These are phyloP conservation scores for Brenthis hecate DNA, from an alignment of 2,888 invertebrate genomes.

Conservation along the genomic window DNA sequence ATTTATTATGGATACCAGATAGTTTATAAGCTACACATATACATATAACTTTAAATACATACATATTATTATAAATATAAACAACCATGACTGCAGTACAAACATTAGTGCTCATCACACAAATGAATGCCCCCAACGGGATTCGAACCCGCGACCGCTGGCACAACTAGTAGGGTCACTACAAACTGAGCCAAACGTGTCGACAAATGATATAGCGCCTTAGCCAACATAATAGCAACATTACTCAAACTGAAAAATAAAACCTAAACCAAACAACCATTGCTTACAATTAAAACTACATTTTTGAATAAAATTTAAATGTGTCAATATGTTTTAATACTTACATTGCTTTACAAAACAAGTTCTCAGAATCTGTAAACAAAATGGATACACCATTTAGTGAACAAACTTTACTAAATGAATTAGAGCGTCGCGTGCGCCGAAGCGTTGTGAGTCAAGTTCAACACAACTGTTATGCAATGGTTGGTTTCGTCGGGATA, in stretches of 20 bases:
- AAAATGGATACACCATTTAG: not conserved
- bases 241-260: not conserved
- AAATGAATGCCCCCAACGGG: too few species aligned
- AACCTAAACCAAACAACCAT: too few species aligned
- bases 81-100: too few species aligned
- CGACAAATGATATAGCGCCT: not conserved
- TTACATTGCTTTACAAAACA: not conserved
- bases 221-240: conserved; percentile 1
- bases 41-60: too few species aligned
- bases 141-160: too few species aligned
- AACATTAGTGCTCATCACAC: too few species aligned
- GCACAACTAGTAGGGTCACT: too few species aligned
- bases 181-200: too few species aligned
- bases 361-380: not conserved
- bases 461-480: conserved; percentile 25
- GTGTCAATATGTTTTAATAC: not conserved
- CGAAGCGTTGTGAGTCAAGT: conserved; percentile 33
- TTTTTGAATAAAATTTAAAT: not conserved
- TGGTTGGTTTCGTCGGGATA: conserved; percentile 6
- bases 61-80: too few species aligned
- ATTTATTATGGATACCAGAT: too few species aligned
- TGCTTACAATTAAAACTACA: not conserved
- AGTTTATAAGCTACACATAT: too few species aligned
- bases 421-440: conserved; percentile 36
- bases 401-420: conserved; percentile 5